These are phyloP conservation scores for Clupea harengus DNA, from an alignment of 2,113 vertebrate genomes.

Conservation along the genomic window DNA sequence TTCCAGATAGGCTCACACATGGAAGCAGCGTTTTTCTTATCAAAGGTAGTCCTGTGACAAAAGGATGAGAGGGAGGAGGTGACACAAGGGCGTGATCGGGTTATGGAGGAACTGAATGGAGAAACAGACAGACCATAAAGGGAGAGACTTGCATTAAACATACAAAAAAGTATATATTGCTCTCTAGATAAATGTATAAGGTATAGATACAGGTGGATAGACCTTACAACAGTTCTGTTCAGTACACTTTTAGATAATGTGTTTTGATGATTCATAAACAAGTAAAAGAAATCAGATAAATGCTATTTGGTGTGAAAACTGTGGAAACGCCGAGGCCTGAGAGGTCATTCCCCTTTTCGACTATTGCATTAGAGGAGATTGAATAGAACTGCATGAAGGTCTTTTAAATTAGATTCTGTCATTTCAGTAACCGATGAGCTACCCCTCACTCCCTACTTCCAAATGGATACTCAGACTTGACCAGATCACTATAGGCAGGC, in stretches of 20 bases:
- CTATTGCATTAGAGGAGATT: not conserved
- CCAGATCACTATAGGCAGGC: conserved; percentile 47
- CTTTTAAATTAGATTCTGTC: not conserved
- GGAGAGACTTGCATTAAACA: not conserved
- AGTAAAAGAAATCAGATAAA: not conserved
- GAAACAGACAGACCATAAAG: not conserved
- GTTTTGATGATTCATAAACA: not conserved
- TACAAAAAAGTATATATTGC: conserved; percentile 20
- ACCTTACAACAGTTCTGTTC: not conserved
- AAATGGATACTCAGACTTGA: conserved; percentile 55
- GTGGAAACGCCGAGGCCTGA: not conserved
- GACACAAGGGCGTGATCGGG: not conserved
- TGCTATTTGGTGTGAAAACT: not conserved
- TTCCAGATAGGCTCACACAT: not conserved
- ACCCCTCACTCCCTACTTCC: not conserved
- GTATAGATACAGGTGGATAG: not conserved
- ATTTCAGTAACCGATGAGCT: not conserved
- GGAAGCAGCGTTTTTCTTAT: not conserved
- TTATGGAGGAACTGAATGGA: not conserved
- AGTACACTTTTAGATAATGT: not conserved
- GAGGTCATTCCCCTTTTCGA: not conserved
- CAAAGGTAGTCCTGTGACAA: not conserved
- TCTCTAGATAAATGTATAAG: not conserved
- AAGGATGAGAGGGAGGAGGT: not conserved
- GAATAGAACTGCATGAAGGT: not conserved